These are phyloP conservation scores for Gonatopus flavifemur DNA, from an alignment of 1,140 invertebrate genomes.

Conservation along the genomic window DNA sequence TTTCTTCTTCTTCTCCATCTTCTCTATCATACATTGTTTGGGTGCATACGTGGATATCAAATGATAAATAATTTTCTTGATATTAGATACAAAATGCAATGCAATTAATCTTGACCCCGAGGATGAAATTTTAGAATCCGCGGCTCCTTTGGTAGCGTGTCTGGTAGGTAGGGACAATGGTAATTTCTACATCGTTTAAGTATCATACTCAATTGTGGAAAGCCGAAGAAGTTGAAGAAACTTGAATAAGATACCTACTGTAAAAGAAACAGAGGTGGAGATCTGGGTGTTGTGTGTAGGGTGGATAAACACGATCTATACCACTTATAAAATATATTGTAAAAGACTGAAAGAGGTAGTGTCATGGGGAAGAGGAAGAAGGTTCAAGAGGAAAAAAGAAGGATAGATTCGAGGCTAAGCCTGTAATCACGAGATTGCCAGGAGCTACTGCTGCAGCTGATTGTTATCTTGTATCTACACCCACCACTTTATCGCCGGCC, in stretches of 20 bases:
- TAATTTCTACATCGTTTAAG: too few relatives aligned
- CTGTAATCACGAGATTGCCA: constrained; percentile 57
- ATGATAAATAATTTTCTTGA: too few relatives aligned
- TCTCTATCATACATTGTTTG: too few relatives aligned
- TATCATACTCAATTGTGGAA: constrained; percentile 42
- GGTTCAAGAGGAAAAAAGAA: constrained; percentile 4
- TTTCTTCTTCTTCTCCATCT: too few relatives aligned
- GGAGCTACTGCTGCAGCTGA: constrained; percentile 57
- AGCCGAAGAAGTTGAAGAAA: constrained; percentile 29
- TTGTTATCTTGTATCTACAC: constrained; percentile 59
- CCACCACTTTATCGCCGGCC: constrained; percentile 57
- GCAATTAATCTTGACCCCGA: too few relatives aligned
- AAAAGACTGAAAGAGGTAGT: constrained; percentile 18
- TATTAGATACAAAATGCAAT: too few relatives aligned
- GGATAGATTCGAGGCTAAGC: constrained; percentile 41
- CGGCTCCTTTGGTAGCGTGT: too few relatives aligned
- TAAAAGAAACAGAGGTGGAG: constrained; percentile 6
- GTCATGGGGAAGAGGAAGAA: constrained; percentile 3
- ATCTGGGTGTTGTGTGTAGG: constrained; percentile 11
- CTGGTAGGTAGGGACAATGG: too few relatives aligned
- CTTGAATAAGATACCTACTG: too few relatives aligned
- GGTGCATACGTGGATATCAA: too few relatives aligned
- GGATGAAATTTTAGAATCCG: too few relatives aligned
- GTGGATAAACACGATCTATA: constrained; percentile 19
- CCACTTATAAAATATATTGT: constrained; percentile 31